Conservation (phyloP, 2,113 vertebrate species). For the Capricornis sumatraensis region DNA sequence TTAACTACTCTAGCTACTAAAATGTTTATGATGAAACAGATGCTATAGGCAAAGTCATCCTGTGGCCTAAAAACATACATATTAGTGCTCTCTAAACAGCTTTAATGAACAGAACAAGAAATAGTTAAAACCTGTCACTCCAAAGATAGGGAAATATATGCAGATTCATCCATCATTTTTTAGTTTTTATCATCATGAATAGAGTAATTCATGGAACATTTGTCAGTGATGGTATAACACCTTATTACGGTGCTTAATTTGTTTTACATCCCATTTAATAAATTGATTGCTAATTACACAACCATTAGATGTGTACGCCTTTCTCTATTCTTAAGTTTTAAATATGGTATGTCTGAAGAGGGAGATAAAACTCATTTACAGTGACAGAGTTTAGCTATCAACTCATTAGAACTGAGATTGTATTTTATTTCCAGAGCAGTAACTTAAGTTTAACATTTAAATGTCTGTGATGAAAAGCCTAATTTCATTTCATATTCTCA, state of each 20-base stretch:
- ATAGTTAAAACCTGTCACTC: neutral
- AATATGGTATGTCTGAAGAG: constrained; percentile 22
- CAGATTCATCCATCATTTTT: neutral
- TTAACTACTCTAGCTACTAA: neutral
- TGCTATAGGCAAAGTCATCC: neutral
- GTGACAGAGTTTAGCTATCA: constrained; percentile 39
- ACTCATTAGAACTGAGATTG: constrained; percentile 27
- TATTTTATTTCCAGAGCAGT: constrained; percentile 45
- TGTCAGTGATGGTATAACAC: neutral
- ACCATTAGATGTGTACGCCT: neutral
- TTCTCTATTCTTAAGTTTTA: constrained; percentile 38
- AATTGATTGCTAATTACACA: constrained; percentile 32
- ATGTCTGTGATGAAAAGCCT: constrained; percentile 16
- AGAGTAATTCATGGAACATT: neutral
- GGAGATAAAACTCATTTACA: constrained; percentile 41
- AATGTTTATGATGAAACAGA: constrained; percentile 16
- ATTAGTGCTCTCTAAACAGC: neutral
- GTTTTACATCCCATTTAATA: constrained; percentile 39
- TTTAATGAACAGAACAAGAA: constrained; percentile 29
- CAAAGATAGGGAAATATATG: neutral
- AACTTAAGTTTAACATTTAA: constrained; percentile 43
- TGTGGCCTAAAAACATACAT: neutral
- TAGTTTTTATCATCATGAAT: neutral
- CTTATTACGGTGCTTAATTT: constrained; percentile 7
- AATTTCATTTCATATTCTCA: constrained; percentile 16